These are phyloP conservation scores for Macrophya alboannulata DNA, from an alignment of 2,888 invertebrate species.

Conservation along the genomic window DNA sequence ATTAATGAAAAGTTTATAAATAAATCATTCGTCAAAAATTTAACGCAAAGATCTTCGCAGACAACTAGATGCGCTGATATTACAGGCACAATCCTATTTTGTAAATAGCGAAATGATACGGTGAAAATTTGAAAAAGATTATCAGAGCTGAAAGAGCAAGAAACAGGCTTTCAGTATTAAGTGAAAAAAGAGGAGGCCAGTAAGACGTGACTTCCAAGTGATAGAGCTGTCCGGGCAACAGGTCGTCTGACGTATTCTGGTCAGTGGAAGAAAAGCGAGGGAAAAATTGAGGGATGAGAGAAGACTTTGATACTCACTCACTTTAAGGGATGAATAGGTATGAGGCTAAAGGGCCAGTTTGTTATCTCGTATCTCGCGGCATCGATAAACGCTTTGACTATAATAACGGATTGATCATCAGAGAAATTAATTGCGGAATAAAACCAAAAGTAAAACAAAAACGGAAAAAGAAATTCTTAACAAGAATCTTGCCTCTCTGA, in stretches of 20 bases:
- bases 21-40: neutral
- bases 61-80: too few relatives aligned
- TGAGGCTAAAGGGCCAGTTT: neutral
- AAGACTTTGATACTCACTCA: neutral
- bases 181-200: neutral
- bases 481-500: conserved; percentile 37
- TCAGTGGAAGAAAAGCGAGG: neutral
- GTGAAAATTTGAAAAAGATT: conserved; percentile 7
- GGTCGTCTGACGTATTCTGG: conserved; percentile 28
- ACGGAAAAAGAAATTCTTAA: neutral
- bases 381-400: neutral
- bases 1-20: neutral
- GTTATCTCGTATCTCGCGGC: neutral
- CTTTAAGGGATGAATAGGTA: neutral
- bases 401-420: neutral
- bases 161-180: neutral
- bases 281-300: neutral
- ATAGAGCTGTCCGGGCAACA: conserved; percentile 37
- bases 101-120: neutral
- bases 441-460: neutral
- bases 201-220: conserved; percentile 28
- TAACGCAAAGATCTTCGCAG: too few relatives aligned
- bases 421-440: neutral
- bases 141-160: conserved; percentile 25
- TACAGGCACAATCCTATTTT: neutral